phyloP scores from a whole-genome alignment of 2,113 vertebrate species.

The Megalops atlanticus region DNA sequence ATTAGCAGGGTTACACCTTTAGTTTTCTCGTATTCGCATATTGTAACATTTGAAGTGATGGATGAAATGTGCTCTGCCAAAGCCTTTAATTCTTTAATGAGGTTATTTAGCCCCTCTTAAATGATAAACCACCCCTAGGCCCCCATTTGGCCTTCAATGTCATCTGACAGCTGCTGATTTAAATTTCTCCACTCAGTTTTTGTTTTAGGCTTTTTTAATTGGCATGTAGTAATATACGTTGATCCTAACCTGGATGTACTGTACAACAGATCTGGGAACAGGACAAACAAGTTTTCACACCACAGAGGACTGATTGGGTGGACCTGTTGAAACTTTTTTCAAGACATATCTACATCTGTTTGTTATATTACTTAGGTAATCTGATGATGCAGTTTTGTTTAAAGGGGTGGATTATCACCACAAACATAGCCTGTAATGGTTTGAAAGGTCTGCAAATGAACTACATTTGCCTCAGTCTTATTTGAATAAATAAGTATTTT shows the following conservation, averaged over 20 bases:
- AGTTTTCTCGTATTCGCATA: neutral
- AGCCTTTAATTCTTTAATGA: too few species aligned
- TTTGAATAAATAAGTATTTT: neutral
- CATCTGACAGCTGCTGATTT: neutral
- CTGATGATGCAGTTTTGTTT: neutral
- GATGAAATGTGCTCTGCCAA: neutral
- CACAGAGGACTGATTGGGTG: neutral
- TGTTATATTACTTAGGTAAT: neutral
- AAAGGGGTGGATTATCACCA: neutral
- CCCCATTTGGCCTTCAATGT: too few species aligned
- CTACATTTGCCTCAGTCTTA: slow-evolving; percentile 11
- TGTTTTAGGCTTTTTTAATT: neutral
- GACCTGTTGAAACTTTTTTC: neutral
- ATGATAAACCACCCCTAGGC: too few species aligned
- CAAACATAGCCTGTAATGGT: neutral
- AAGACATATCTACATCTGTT: neutral
- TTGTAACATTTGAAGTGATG: neutral
- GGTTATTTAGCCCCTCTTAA: too few species aligned
- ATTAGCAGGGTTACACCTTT: neutral
- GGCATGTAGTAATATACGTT: neutral
- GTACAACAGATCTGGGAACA: neutral
- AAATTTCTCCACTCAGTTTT: neutral
- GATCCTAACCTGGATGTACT: too few species aligned
- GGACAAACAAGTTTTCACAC: neutral
- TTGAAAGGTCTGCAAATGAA: neutral